Conservation (phyloP, 2,113 vertebrate genomes). For the Tapirus terrestris region DNA sequence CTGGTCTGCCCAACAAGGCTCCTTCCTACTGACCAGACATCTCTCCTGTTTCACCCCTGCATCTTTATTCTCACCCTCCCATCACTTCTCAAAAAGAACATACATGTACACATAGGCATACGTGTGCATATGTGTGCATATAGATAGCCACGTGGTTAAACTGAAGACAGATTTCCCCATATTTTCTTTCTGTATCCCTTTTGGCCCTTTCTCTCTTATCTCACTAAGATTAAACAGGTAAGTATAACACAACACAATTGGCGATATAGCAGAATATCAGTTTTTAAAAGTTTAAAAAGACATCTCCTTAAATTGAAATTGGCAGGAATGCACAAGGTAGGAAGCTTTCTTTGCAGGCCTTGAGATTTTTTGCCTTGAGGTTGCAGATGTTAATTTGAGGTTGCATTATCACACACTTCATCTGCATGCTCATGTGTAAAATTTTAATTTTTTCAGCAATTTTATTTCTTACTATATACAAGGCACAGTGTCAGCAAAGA, state of each 20-base stretch:
- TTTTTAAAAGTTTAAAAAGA: neutral
- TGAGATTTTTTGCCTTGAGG: conserved; percentile 10
- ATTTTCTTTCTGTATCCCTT: neutral
- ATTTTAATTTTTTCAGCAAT: neutral
- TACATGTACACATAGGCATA: no score
- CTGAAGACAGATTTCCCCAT: neutral
- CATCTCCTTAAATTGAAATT: neutral
- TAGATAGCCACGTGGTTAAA: neutral
- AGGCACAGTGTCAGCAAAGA: neutral
- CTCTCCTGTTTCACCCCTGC: neutral
- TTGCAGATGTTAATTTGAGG: neutral
- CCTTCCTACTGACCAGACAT: neutral
- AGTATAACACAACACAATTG: neutral
- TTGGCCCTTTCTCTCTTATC: conserved; percentile 31
- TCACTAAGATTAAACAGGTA: neutral
- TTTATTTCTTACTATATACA: neutral
- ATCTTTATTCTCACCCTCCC: neutral
- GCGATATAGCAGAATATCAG: neutral
- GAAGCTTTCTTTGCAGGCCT: neutral
- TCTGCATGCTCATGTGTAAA: neutral
- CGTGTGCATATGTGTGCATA: neutral
- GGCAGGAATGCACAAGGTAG: neutral
- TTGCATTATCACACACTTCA: neutral
- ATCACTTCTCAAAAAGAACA: neutral
- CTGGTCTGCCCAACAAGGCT: neutral